Evolutionary conservation across 2,797 vertebrate genomes (phyloP).

Genomic region (Octomys mimax): DNA sequence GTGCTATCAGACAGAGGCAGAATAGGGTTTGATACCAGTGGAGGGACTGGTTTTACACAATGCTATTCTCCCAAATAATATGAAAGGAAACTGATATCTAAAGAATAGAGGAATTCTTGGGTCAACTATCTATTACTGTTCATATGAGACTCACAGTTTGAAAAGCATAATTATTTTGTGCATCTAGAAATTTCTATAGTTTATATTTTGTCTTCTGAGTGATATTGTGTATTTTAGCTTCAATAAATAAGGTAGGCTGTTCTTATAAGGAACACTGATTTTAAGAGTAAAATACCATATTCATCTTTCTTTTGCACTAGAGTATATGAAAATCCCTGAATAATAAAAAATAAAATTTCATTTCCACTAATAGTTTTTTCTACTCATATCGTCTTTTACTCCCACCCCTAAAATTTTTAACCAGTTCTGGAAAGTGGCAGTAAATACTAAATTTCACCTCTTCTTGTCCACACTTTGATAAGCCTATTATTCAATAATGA

Average conservation of each 20-base stretch:
- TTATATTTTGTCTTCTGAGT: neutral
- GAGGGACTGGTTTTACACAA: neutral
- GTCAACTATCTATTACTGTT: neutral
- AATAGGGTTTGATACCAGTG: neutral
- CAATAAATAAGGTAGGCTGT: slow-evolving; percentile 32
- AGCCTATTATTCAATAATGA: slow-evolving; percentile 57
- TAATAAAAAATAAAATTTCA: slow-evolving; percentile 20
- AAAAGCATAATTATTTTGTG: neutral
- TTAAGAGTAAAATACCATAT: neutral
- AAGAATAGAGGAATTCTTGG: neutral
- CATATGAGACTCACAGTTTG: neutral
- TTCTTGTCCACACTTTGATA: slow-evolving; percentile 46
- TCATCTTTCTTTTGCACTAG: neutral
- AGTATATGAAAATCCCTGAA: neutral
- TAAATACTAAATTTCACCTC: slow-evolving; percentile 25
- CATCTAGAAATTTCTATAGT: neutral
- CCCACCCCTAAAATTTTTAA: slow-evolving; percentile 57
- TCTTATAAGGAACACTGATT: slow-evolving; percentile 29
- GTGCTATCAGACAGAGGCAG: neutral
- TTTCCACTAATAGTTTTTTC: slow-evolving; percentile 6
- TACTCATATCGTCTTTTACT: neutral
- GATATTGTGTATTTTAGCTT: neutral
- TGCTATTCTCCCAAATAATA: neutral
- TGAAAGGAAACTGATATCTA: slow-evolving; percentile 1
- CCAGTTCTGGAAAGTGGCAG: slow-evolving; percentile 23